Evolutionary conservation across 2,888 invertebrate species (phyloP).

Genomic region (Lucinisca nassula): DNA sequence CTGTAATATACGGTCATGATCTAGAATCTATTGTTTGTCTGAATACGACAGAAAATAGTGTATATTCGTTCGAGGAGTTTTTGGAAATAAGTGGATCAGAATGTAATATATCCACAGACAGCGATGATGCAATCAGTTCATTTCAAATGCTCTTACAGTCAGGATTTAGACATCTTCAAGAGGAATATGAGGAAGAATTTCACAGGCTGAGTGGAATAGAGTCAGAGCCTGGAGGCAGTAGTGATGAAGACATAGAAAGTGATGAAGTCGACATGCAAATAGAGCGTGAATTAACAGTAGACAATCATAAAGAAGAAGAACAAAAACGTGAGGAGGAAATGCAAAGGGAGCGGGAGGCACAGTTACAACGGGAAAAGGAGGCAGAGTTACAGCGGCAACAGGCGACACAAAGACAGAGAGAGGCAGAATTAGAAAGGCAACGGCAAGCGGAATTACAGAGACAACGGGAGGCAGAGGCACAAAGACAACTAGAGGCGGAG

Average conservation of each 20-base stretch:
- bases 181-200: background rate
- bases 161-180: background rate
- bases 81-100: background rate
- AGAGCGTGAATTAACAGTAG: background rate
- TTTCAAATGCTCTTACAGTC: background rate
- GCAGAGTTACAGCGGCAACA: background rate
- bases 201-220: background rate
- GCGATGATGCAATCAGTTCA: background rate
- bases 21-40: background rate
- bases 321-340: background rate
- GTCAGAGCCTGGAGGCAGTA: background rate
- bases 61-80: background rate
- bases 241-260: background rate
- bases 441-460: background rate
- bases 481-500: background rate
- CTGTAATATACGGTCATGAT: slow-evolving; percentile 12
- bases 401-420: background rate
- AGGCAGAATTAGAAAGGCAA: background rate
- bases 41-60: background rate
- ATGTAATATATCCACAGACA: background rate
- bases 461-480: background rate
- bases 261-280: background rate
- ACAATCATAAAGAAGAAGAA: background rate
- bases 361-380: background rate
- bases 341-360: background rate